phyloP scores from a whole-genome alignment of 2,888 invertebrate species.

The Nomada fabriciana region DNA sequence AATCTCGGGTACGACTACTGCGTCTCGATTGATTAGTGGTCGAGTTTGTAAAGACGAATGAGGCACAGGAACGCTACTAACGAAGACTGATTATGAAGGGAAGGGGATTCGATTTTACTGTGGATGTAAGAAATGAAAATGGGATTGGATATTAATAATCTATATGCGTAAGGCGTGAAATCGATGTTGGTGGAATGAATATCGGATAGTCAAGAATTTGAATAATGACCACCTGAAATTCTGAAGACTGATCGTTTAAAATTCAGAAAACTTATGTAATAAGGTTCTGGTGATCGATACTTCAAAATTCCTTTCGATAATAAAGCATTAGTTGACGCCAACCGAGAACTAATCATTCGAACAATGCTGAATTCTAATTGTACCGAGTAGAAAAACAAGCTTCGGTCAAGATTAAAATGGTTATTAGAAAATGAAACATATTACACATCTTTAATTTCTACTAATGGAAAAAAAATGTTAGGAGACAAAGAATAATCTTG shows the following conservation, averaged over 20 bases:
- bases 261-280: background rate
- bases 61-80: constrained; percentile 22
- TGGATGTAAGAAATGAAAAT: no score
- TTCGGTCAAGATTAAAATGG: no score
- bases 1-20: constrained; percentile 13
- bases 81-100: no score
- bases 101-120: no score
- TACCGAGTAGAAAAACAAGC: no score
- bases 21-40: constrained; percentile 24
- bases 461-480: background rate
- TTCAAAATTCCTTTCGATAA: no score
- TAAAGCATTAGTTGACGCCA: background rate
- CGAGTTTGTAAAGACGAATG: constrained; percentile 20
- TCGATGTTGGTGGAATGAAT: no score
- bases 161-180: no score
- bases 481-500: background rate
- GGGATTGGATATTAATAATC: no score
- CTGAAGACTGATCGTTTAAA: background rate
- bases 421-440: no score
- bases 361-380: background rate
- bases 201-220: background rate
- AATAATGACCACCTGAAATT: background rate
- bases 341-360: background rate
- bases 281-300: background rate
- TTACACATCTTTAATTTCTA: background rate